These are phyloP conservation scores for Poeciliopsis retropinna DNA, from an alignment of 2,113 vertebrate genomes.

Conservation along the genomic window DNA sequence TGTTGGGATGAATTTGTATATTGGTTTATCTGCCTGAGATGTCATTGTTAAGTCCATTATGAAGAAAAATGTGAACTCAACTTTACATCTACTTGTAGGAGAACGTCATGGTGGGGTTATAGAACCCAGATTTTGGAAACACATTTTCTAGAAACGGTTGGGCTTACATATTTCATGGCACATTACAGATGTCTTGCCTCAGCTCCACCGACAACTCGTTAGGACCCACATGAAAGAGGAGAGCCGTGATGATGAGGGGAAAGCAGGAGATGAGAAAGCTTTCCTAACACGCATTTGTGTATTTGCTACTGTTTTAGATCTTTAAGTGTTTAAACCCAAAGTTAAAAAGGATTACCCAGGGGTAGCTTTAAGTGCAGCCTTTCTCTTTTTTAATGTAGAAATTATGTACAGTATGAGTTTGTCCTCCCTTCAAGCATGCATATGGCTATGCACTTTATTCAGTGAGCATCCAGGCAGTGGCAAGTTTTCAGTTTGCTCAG, in stretches of 20 bases:
- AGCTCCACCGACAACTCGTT: slow-evolving; percentile 75
- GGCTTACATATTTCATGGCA: slow-evolving; percentile 78
- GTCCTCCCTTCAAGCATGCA: slow-evolving; percentile 11
- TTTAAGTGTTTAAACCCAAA: slow-evolving; percentile 39
- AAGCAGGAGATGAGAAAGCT: slow-evolving; percentile 35
- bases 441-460: slow-evolving; percentile 10
- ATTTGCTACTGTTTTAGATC: slow-evolving; percentile 47
- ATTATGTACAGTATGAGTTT: slow-evolving; percentile 22
- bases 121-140: slow-evolving; percentile 30
- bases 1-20: slow-evolving; percentile 64
- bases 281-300: slow-evolving; percentile 51
- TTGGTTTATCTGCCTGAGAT: slow-evolving; percentile 54
- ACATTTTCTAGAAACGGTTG: slow-evolving; percentile 59
- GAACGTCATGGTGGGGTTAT: slow-evolving; percentile 9
- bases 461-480: slow-evolving; percentile 1
- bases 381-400: slow-evolving; percentile 39
- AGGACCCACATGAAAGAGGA: slow-evolving; percentile 67
- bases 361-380: slow-evolving; percentile 49
- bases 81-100: slow-evolving; percentile 32
- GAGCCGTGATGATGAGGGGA: slow-evolving; percentile 14
- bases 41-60: slow-evolving; percentile 51
- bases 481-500: slow-evolving; percentile 15
- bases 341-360: slow-evolving; percentile 44
- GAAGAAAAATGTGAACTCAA: slow-evolving; percentile 53
- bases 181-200: slow-evolving; percentile 79